phyloP scores from a whole-genome alignment of 2,113 vertebrate species.

The Sminthopsis crassicaudata region DNA sequence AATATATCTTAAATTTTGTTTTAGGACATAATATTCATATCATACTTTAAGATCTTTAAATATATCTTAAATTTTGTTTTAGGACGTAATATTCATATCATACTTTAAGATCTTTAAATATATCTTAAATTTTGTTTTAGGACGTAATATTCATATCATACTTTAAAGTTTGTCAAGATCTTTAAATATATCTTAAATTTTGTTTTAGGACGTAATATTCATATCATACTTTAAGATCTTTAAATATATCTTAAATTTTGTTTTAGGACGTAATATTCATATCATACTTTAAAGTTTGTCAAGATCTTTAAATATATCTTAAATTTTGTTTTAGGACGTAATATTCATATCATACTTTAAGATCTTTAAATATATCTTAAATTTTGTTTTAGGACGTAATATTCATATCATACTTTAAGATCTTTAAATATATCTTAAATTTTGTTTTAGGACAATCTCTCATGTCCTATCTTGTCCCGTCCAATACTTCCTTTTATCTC shows the following conservation, averaged over 20 bases:
- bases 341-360: not conserved
- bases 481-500: not conserved
- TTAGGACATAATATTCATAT: not conserved
- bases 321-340: not conserved
- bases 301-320: not conserved
- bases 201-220: not conserved
- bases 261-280: not conserved
- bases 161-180: not conserved
- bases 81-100: not conserved
- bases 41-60: not conserved
- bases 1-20: not conserved
- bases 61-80: not conserved
- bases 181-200: not conserved
- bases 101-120: not conserved
- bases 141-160: not conserved
- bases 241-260: not conserved
- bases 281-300: not conserved
- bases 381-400: not conserved
- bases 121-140: not conserved
- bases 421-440: not conserved
- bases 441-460: not conserved
- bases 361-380: not conserved
- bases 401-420: not conserved
- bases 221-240: not conserved
- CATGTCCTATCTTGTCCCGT: not conserved